phyloP scores from a whole-genome alignment of 1,140 invertebrate species.

The Cherax quadricarinatus region DNA sequence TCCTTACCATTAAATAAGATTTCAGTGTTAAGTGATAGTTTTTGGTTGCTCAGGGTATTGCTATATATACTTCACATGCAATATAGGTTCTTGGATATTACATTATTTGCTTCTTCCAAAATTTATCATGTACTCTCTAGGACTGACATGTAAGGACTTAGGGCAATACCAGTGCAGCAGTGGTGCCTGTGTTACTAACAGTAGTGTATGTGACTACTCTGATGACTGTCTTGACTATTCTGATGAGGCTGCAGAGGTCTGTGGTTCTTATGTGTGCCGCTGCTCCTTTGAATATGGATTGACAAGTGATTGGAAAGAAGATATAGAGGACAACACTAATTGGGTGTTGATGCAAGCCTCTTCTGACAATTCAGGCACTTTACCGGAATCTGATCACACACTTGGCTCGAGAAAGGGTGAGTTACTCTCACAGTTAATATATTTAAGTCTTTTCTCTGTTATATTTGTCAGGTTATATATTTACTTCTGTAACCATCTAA shows the following conservation, averaged over 20 bases:
- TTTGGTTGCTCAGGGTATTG: too few relatives aligned
- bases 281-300: constrained; percentile 36
- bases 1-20: too few relatives aligned
- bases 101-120: too few relatives aligned
- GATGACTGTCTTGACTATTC: constrained; percentile 42
- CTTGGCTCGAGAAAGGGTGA: neutral
- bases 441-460: too few relatives aligned
- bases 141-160: neutral
- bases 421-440: neutral
- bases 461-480: too few relatives aligned
- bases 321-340: constrained; percentile 22
- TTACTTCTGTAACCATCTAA: too few relatives aligned
- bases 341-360: constrained; percentile 29
- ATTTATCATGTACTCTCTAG: neutral
- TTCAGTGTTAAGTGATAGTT: too few relatives aligned
- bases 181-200: neutral
- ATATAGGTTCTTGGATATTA: too few relatives aligned
- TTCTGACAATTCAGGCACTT: constrained; percentile 9
- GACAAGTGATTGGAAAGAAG: neutral
- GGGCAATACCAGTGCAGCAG: constrained; percentile 12
- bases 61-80: too few relatives aligned
- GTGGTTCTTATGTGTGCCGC: neutral
- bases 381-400: constrained; percentile 14
- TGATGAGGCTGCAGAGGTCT: constrained; percentile 4
- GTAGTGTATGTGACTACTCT: constrained; percentile 7